Evolutionary conservation across 2,797 vertebrate species (phyloP).

Genomic region (Amphiprion clarkii): DNA sequence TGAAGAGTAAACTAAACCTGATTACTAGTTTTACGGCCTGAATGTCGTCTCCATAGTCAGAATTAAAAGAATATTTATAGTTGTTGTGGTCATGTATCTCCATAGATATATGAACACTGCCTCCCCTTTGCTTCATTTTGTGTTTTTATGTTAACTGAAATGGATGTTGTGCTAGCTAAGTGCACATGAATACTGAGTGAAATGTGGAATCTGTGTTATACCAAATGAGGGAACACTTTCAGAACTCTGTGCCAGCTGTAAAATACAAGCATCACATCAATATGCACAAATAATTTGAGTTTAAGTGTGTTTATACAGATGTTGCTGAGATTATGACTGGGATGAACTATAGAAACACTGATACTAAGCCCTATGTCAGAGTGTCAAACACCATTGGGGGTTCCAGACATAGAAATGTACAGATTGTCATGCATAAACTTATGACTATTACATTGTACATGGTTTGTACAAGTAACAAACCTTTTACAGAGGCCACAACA

Average conservation of each 20-base stretch:
- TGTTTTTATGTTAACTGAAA: conserved; percentile 1
- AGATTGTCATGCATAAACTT: conserved; percentile 92
- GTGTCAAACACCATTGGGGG: conserved; percentile 71
- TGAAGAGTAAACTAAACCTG: too few relatives aligned
- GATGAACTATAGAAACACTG: conserved; percentile 55
- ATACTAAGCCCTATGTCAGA: conserved; percentile 69
- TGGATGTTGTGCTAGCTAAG: neutral
- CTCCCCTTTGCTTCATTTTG: neutral
- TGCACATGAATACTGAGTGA: neutral
- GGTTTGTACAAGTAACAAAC: conserved; percentile 61
- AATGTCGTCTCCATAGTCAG: neutral
- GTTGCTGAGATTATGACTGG: conserved; percentile 39
- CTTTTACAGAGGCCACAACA: conserved; percentile 61
- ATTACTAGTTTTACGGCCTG: neutral
- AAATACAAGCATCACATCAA: conserved; percentile 45
- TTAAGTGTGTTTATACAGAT: conserved; percentile 51
- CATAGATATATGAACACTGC: neutral
- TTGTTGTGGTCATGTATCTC: neutral
- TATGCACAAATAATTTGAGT: conserved; percentile 46
- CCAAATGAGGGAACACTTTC: conserved; percentile 68
- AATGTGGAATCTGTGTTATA: conserved; percentile 7
- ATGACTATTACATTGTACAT: conserved; percentile 76
- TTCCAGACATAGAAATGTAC: conserved; percentile 76
- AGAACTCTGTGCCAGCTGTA: conserved; percentile 36
- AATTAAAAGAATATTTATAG: neutral